Conservation (phyloP, 2,797 vertebrate species). For the Erethizon dorsatum region DNA sequence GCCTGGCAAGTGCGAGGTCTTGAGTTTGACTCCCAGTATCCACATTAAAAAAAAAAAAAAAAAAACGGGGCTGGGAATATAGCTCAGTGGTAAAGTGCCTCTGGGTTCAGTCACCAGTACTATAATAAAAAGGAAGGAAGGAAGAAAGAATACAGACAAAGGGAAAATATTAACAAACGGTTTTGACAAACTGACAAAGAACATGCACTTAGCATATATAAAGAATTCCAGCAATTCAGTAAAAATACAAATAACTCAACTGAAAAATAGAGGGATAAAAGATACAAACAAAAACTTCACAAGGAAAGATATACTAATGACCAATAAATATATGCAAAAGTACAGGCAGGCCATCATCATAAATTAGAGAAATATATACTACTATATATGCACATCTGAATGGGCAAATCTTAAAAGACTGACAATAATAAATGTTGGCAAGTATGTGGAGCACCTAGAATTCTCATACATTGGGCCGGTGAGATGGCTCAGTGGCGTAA, state of each 20-base stretch:
- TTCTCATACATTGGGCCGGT: no score
- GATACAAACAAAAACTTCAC: slow-evolving; percentile 24
- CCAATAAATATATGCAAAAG: neutral
- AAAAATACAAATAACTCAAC: neutral
- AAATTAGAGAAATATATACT: neutral
- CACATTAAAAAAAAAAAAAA: no score
- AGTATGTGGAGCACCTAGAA: neutral
- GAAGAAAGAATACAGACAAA: neutral
- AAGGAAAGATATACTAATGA: slow-evolving; percentile 14
- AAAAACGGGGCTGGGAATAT: neutral
- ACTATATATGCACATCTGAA: neutral
- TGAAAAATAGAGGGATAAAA: neutral
- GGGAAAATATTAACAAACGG: neutral
- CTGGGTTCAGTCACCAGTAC: neutral
- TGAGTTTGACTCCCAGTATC: no score
- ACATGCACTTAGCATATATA: neutral
- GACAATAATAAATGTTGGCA: neutral
- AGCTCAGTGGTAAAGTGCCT: neutral
- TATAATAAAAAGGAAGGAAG: neutral
- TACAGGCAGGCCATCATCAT: neutral
- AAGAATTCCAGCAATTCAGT: neutral
- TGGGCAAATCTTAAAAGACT: neutral
- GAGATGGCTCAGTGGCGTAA: no score
- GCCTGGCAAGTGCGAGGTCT: no score
- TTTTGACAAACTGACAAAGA: neutral